These are phyloP conservation scores for Drosophila paramelanica DNA, from an alignment of 2,888 invertebrate genomes.

Conservation along the genomic window DNA sequence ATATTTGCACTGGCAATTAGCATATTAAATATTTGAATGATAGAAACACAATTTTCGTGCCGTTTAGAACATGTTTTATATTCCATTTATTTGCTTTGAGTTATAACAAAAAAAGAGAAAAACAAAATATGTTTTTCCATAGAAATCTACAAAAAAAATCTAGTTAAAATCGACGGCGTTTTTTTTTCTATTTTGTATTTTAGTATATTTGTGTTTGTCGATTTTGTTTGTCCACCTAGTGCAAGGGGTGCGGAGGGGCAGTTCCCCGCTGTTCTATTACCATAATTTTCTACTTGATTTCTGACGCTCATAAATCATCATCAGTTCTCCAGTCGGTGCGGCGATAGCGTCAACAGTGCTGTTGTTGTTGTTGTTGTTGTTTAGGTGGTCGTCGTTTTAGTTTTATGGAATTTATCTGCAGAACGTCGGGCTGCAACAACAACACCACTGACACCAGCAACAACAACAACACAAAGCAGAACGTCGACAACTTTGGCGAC, in stretches of 20 bases:
- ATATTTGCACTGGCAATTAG: slow-evolving; percentile 72
- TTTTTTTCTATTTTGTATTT: slow-evolving; percentile 15
- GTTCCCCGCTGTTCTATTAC: slow-evolving; percentile 63
- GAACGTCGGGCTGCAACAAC: slow-evolving; percentile 33
- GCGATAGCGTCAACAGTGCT: slow-evolving; percentile 58
- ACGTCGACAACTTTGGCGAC: slow-evolving; percentile 68
- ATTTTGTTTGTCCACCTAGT: slow-evolving; percentile 13
- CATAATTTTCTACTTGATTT: slow-evolving; percentile 81
- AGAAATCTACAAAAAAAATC: slow-evolving; percentile 51
- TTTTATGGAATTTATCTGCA: slow-evolving; percentile 72
- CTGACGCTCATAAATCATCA: slow-evolving; percentile 80
- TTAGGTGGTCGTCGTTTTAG: slow-evolving; percentile 70
- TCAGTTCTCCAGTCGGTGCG: slow-evolving; percentile 60
- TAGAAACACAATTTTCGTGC: slow-evolving; percentile 1
- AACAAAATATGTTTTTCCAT: not conserved
- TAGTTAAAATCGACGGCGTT: slow-evolving; percentile 59
- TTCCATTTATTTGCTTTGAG: slow-evolving; percentile 6
- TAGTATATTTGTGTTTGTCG: slow-evolving; percentile 23
- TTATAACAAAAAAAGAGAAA: not conserved
- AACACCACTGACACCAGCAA: slow-evolving; percentile 27
- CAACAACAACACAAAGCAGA: slow-evolving; percentile 25
- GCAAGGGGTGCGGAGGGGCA: not conserved
- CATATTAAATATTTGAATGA: slow-evolving; percentile 43
- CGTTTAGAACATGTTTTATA: slow-evolving; percentile 41
- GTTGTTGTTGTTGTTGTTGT: slow-evolving; percentile 34